phyloP scores from a whole-genome alignment of 2,797 vertebrate genomes.

The Karalla daura region DNA sequence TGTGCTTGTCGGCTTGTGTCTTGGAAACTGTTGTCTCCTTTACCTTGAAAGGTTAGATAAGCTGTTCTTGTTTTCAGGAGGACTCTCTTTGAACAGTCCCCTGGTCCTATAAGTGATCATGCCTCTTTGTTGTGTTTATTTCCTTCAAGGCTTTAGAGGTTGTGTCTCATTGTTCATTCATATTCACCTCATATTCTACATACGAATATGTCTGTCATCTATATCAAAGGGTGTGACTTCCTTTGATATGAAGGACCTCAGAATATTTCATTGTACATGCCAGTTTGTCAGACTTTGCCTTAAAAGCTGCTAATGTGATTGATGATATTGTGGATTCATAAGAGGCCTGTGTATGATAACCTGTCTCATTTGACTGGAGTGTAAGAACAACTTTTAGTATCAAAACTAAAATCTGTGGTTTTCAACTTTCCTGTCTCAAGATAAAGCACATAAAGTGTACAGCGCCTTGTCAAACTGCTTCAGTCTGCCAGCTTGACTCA shows the following conservation, averaged over 20 bases:
- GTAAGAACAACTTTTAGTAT: slow-evolving; percentile 18
- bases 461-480: slow-evolving; percentile 45
- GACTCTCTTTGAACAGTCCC: slow-evolving; percentile 43
- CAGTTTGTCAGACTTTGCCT: slow-evolving; percentile 23
- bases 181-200: slow-evolving; percentile 60
- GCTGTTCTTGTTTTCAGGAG: slow-evolving; percentile 33
- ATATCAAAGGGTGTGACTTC: slow-evolving; percentile 61
- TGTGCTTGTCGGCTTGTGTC: slow-evolving; percentile 5
- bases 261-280: slow-evolving; percentile 25
- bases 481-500: not conserved
- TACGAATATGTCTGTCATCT: slow-evolving; percentile 63
- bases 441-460: slow-evolving; percentile 23
- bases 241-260: slow-evolving; percentile 62
- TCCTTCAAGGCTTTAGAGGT: slow-evolving; percentile 48
- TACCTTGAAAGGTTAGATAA: slow-evolving; percentile 17
- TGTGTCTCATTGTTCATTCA: slow-evolving; percentile 70
- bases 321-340: slow-evolving; percentile 32
- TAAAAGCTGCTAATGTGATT: slow-evolving; percentile 27
- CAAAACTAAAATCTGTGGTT: not conserved
- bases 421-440: slow-evolving; percentile 30
- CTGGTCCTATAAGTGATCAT: slow-evolving; percentile 31
- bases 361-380: slow-evolving; percentile 17
- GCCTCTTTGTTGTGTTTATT: slow-evolving; percentile 50
- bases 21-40: slow-evolving; percentile 8
- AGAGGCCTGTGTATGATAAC: slow-evolving; percentile 22